Conservation (phyloP, 2,797 vertebrate species). For the Varecia variegata region DNA sequence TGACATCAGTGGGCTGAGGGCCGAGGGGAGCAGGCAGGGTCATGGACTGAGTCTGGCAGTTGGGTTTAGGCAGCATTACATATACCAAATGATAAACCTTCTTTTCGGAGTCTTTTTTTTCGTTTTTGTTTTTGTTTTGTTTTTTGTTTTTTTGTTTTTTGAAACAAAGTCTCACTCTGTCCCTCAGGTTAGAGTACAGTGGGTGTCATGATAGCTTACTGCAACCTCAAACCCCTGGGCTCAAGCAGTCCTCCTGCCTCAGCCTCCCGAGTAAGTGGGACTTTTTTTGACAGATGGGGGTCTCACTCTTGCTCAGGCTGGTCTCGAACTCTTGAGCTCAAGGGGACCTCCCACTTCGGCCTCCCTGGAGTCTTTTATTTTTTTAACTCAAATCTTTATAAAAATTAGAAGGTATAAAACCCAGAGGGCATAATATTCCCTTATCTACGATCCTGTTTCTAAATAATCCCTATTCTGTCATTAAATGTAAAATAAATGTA, state of each 20-base stretch:
- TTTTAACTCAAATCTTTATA: neutral
- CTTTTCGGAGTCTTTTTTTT: neutral
- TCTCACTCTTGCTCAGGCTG: too few relatives aligned
- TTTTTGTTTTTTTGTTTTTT: neutral
- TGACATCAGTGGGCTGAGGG: neutral
- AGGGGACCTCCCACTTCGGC: too few relatives aligned
- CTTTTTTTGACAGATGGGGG: neutral
- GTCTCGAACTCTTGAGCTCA: too few relatives aligned
- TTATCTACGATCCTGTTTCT: neutral
- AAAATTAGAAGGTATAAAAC: neutral
- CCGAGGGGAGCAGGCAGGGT: neutral
- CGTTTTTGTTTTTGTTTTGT: neutral
- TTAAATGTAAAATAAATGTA: slow-evolving; percentile 4
- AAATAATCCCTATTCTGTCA: neutral
- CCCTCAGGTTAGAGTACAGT: neutral
- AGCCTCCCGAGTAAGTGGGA: neutral
- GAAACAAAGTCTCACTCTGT: neutral
- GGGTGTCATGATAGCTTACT: neutral
- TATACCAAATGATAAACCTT: neutral
- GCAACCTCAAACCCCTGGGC: neutral
- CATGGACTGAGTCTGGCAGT: neutral
- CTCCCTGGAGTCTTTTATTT: neutral
- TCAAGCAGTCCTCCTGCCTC: neutral
- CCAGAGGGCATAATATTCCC: neutral
- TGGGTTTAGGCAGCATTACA: neutral